Conservation (phyloP, 2,888 invertebrate genomes). For the Tricholauxania praeusta region DNA sequence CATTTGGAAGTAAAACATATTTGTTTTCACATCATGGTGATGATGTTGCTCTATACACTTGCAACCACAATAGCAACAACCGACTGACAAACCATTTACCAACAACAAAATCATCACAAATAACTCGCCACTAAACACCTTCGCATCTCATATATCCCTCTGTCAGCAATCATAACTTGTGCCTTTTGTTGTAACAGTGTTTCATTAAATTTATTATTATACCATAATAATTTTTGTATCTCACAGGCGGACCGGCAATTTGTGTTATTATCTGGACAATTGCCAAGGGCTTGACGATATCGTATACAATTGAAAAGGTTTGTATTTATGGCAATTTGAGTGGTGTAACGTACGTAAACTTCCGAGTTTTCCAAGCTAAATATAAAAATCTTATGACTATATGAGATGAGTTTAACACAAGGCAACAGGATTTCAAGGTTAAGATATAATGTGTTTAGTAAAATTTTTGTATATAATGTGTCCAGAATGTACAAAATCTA, state of each 20-base stretch:
- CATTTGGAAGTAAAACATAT: too few species aligned
- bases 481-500: too few species aligned
- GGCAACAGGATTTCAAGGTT: too few species aligned
- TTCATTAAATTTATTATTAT: background rate
- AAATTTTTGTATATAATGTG: too few species aligned
- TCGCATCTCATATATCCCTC: background rate
- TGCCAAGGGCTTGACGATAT: constrained; percentile 64
- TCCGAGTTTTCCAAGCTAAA: too few species aligned
- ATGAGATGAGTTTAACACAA: too few species aligned
- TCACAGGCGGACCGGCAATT: constrained; percentile 64
- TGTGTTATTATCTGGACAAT: constrained; percentile 65
- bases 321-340: constrained; percentile 17
- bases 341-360: too few species aligned
- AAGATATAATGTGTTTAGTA: too few species aligned
- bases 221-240: background rate
- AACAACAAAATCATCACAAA: background rate
- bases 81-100: background rate
- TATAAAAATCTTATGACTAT: too few species aligned
- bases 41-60: too few species aligned
- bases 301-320: constrained; percentile 57
- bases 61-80: too few species aligned
- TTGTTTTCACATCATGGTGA: too few species aligned
- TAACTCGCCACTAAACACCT: constrained; percentile 4
- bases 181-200: background rate
- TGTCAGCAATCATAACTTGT: background rate